A percentile compares a stretch with the other conserved stretches of the same genome.
Conservation (phyloP, 1,140 invertebrate species). For the Drosophila ironensis region DNA sequence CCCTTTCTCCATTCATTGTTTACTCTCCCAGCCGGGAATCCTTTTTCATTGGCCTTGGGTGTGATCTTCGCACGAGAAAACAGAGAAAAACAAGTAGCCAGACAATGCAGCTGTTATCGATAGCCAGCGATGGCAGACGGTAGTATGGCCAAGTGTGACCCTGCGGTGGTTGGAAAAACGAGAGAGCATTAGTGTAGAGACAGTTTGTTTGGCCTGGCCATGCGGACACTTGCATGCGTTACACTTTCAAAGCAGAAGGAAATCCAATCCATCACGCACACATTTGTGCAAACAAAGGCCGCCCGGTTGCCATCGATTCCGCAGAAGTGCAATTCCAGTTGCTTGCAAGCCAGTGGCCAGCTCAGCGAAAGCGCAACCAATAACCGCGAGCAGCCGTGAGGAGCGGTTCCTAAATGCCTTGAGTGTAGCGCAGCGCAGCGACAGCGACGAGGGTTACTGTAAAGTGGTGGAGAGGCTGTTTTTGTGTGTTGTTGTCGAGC, state of each 20-base stretch:
- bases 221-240: background rate
- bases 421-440: conserved; percentile 21
- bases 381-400: too few species aligned
- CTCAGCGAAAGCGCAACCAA: too few species aligned
- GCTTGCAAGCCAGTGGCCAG: too few species aligned
- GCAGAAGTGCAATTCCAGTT: too few species aligned
- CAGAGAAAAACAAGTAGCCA: too few species aligned
- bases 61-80: too few species aligned
- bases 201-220: conserved; percentile 17
- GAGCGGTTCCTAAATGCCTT: too few species aligned
- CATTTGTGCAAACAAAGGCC: background rate
- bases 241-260: background rate
- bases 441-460: conserved; percentile 68
- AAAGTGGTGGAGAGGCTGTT: conserved; percentile 66
- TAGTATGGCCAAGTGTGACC: too few species aligned
- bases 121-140: conserved; percentile 9
- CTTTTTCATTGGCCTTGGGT: background rate
- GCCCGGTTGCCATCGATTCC: too few species aligned
- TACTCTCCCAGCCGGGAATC: background rate
- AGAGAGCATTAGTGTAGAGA: conserved; percentile 42
- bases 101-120: background rate
- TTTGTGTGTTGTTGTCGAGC: conserved; percentile 74
- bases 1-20: background rate
- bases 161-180: background rate
- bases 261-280: background rate